Conservation (phyloP, 2,113 vertebrate genomes). For the Entomyzon cyanotis region DNA sequence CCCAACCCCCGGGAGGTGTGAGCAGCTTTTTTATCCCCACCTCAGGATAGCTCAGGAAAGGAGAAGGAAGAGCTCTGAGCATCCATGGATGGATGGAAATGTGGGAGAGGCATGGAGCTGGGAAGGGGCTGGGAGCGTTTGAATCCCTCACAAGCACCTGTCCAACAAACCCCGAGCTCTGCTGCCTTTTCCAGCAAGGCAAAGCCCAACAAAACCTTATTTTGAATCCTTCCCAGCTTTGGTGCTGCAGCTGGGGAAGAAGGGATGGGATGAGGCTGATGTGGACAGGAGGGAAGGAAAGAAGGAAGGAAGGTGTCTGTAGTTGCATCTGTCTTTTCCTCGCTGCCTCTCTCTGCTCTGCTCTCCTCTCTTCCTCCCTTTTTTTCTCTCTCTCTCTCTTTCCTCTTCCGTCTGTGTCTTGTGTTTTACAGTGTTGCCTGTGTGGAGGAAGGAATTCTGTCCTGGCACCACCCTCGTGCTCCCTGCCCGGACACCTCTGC, state of each 20-base stretch:
- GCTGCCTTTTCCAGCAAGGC: background rate
- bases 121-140: fast-evolving
- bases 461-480: slow-evolving; percentile 52
- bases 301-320: background rate
- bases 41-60: background rate
- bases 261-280: background rate
- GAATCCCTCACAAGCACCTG: background rate
- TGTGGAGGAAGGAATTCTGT: slow-evolving; percentile 70
- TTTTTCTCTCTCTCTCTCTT: background rate
- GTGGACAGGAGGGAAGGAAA: background rate
- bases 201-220: slow-evolving; percentile 26
- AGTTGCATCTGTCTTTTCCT: slow-evolving; percentile 54
- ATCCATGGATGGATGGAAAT: background rate
- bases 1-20: background rate
- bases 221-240: background rate
- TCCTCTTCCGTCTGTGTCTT: slow-evolving; percentile 69
- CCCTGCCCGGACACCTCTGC: slow-evolving; percentile 66
- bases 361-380: background rate
- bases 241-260: background rate
- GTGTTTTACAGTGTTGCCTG: slow-evolving; percentile 72
- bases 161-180: background rate
- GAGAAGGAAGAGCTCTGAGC: background rate
- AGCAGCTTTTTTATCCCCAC: background rate
- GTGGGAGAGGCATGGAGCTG: background rate
- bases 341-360: background rate